Conservation (phyloP, 2,888 invertebrate species). For the Leptopilina syphax region DNA sequence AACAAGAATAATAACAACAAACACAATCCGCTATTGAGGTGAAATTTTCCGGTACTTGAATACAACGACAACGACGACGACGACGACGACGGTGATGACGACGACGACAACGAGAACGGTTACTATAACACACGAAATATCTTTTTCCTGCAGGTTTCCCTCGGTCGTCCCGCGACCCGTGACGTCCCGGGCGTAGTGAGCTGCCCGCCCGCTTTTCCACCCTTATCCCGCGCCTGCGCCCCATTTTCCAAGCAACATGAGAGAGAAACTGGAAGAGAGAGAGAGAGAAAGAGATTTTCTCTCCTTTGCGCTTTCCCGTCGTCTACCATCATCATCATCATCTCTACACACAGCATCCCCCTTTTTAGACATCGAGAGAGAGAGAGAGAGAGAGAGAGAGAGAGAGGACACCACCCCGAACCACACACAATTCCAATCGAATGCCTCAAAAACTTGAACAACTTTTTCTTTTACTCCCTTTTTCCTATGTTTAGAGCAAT, state of each 20-base stretch:
- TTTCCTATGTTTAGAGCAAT: too few relatives aligned
- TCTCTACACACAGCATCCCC: constrained; percentile 34
- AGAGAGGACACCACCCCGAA: constrained; percentile 42
- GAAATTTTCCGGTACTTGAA: constrained; percentile 47
- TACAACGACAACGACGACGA: neutral
- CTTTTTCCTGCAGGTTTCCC: constrained; percentile 58
- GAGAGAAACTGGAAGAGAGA: too few relatives aligned
- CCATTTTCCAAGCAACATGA: too few relatives aligned
- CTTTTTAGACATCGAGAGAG: neutral
- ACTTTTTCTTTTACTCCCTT: too few relatives aligned
- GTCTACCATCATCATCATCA: too few relatives aligned
- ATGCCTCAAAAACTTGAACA: too few relatives aligned
- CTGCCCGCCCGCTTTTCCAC: constrained; percentile 73
- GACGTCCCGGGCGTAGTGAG: constrained; percentile 76
- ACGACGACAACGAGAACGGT: neutral
- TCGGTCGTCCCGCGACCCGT: constrained; percentile 68
- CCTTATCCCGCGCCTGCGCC: constrained; percentile 70
- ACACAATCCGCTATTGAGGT: too few relatives aligned
- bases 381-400: too few relatives aligned
- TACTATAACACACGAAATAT: constrained; percentile 16
- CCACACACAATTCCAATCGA: constrained; percentile 23
- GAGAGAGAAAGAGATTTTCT: constrained; percentile 48
- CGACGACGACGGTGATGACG: too few relatives aligned
- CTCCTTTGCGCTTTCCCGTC: constrained; percentile 46
- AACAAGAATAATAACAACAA: too few relatives aligned